Conservation (phyloP, 2,113 vertebrate species). For the Castor canadensis region DNA sequence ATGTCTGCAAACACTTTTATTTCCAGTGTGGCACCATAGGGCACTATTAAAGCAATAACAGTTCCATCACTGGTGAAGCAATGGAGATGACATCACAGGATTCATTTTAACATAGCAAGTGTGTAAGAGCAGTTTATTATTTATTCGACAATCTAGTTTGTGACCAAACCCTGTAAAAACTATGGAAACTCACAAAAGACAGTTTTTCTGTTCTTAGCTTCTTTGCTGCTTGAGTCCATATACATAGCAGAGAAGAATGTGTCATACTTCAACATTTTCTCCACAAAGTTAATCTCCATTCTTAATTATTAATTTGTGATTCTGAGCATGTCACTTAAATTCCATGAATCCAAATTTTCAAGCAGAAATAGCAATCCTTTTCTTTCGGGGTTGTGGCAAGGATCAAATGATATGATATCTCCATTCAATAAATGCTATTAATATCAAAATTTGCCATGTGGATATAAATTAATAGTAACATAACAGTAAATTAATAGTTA, state of each 20-base stretch:
- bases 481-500: neutral
- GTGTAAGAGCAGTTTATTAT: neutral
- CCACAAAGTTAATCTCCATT: neutral
- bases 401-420: neutral
- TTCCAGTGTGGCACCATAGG: neutral
- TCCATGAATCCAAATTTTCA: neutral
- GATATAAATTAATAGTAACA: neutral
- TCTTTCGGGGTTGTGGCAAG: neutral
- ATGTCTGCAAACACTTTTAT: neutral
- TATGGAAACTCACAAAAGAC: conserved; percentile 14
- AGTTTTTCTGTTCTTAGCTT: neutral
- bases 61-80: neutral
- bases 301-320: neutral
- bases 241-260: neutral
- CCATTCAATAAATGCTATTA: neutral
- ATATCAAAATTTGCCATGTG: neutral
- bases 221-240: neutral
- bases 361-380: neutral
- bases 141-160: neutral
- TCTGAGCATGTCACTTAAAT: neutral
- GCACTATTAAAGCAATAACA: neutral
- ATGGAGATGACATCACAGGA: neutral
- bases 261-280: neutral
- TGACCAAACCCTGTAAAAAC: neutral
- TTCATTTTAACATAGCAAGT: neutral